These are phyloP conservation scores for Styela clava DNA, from an alignment of 23 tunicate genomes.

Conservation along the genomic window DNA sequence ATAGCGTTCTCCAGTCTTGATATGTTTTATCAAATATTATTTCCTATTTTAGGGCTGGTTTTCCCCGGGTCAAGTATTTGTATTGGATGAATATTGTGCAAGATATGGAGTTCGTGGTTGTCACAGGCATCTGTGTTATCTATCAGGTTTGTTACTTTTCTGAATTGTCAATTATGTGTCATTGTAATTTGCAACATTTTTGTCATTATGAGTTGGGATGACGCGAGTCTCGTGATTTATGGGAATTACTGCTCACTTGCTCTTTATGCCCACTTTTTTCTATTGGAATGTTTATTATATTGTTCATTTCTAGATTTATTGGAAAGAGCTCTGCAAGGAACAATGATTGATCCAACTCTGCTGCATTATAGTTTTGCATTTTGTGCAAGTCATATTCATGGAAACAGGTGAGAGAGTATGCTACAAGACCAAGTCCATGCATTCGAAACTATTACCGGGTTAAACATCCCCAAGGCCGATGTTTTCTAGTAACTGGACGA, in stretches of 20 bases:
- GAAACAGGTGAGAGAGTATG: conserved; percentile 58
- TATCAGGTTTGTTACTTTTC: conserved; percentile 47
- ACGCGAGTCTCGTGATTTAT: no score
- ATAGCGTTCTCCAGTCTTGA: no score
- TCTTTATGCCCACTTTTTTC: no score
- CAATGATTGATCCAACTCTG: conserved; percentile 96
- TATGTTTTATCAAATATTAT: no score
- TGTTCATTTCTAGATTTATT: conserved; percentile 50
- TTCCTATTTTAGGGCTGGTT: conserved; percentile 79
- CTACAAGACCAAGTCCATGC: no score
- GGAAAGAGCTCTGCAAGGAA: conserved; percentile 74
- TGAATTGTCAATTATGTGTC: not conserved
- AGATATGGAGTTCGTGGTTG: conserved; percentile 96
- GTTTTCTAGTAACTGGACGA: no score
- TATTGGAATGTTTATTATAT: no score
- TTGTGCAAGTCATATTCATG: conserved; percentile 83
- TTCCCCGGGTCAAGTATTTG: conserved; percentile 96
- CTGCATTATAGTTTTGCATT: conserved; percentile 94
- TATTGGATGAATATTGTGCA: conserved; percentile 96
- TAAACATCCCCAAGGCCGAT: no score
- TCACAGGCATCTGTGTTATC: conserved; percentile 83
- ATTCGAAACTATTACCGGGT: no score
- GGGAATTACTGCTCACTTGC: no score
- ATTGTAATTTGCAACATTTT: no score
- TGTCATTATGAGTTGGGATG: no score